phyloP scores from a whole-genome alignment of 2,888 invertebrate species.

The Synanthedon vespiformis region DNA sequence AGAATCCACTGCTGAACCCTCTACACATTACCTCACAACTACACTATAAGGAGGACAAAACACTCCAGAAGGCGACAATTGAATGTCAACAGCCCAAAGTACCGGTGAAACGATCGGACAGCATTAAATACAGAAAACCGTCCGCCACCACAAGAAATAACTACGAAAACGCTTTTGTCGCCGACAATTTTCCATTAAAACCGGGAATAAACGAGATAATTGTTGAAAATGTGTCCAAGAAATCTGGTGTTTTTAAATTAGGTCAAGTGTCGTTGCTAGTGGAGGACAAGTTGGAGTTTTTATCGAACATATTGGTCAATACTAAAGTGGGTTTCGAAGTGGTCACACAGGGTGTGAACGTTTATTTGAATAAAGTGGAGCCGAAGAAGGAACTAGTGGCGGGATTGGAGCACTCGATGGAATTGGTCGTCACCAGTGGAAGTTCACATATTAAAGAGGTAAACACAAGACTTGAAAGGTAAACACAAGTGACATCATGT shows the following conservation, averaged over 20 bases:
- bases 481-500: too few species aligned
- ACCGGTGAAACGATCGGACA: constrained; percentile 77
- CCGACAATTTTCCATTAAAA: constrained; percentile 60
- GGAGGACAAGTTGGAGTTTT: constrained; percentile 76
- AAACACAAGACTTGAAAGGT: constrained; percentile 25
- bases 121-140: constrained; percentile 76
- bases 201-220: constrained; percentile 76
- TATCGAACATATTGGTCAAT: constrained; percentile 73
- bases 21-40: constrained; percentile 77
- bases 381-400: constrained; percentile 81
- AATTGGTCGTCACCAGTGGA: constrained; percentile 81
- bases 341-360: constrained; percentile 61
- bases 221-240: constrained; percentile 71
- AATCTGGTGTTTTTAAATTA: constrained; percentile 78
- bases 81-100: constrained; percentile 76
- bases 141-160: constrained; percentile 75
- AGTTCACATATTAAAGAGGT: constrained; percentile 80
- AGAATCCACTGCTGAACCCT: constrained; percentile 70
- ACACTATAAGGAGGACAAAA: constrained; percentile 86
- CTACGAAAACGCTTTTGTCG: constrained; percentile 71
- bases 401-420: constrained; percentile 83
- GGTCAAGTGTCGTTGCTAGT: constrained; percentile 77
- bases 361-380: constrained; percentile 60
- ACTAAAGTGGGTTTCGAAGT: constrained; percentile 69
- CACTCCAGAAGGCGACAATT: constrained; percentile 79